Base-by-base conservation (phyloP, 2,797 vertebrate species). In the Cuniculus paca region DNA sequence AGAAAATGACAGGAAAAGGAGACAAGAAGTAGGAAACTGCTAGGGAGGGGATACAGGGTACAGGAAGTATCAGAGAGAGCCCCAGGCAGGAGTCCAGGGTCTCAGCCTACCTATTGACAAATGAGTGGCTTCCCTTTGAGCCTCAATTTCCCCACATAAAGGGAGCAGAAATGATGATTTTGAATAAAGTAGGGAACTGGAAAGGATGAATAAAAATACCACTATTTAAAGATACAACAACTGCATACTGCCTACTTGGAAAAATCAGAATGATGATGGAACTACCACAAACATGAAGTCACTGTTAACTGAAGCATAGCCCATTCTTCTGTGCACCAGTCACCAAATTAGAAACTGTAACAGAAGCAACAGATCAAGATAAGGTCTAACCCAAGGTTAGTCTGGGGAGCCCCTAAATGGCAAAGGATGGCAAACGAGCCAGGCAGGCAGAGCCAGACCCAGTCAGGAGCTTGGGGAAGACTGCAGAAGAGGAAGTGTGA, bases 111-210 rank as follows among this genome's bases (percentile, higher is more conserved):
- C 34, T 74, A 36, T 9, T 52, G 72, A 68, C 39, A 58, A 61
- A 48, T 0, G 11, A 50, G 48, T 36, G 14, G 74, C 61, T 82
- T 86, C 91, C 77, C 52, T 77, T n/a, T 91, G 14, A 13, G 52
- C 50, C 85, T 94, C 85, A 56, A n/a, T 60, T 52, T 88, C n/a
- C 61, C 60, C 81, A 75, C n/a, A 48, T 50, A 91, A 87, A 91
- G 36, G 74, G 52, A 86, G 4, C 50, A 86, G n/a, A 93, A 95
- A 0, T 82, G 70, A 83, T 85, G 20, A 61, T 60, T 54, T 95
- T 68, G 70, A 90, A 86, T 91, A 50, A 96, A 93, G 31, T 5
- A 13, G 87, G 34, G 34, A 93, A 68, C 31, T 93, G 54, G 75
- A 75, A 82, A 87, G 52, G 31, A 82, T n/a, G 36, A 63, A 39